A percentile compares a stretch with the other conserved stretches of the same genome.
Evolutionary conservation across 2,113 vertebrate species (phyloP).

Genomic region (Acanthisitta chloris): DNA sequence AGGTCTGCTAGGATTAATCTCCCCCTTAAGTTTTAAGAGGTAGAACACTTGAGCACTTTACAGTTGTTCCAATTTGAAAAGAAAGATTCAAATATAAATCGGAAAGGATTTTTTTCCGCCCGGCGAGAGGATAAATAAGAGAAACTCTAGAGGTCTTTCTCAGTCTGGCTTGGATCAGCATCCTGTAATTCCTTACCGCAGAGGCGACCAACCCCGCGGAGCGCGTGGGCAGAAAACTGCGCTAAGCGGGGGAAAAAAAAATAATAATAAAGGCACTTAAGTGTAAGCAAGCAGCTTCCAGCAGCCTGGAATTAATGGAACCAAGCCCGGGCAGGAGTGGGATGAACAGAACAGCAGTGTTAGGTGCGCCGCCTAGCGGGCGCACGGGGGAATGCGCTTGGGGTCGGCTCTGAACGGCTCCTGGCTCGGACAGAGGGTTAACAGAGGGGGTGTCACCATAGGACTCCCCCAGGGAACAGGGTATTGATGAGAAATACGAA

Average conservation of each 20-base stretch:
- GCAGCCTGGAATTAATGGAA: background rate
- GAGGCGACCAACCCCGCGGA: background rate
- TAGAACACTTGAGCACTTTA: background rate
- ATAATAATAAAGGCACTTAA: background rate
- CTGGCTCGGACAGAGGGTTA: background rate
- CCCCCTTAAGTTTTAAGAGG: background rate
- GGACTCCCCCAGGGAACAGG: background rate
- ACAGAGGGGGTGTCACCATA: rapidly evolving
- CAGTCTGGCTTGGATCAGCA: background rate
- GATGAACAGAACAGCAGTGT: background rate
- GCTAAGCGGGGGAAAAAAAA: rapidly evolving
- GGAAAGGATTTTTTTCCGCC: background rate
- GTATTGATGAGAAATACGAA: background rate
- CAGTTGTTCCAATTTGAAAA: background rate
- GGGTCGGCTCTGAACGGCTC: slow-evolving; percentile 42
- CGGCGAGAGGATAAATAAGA: background rate
- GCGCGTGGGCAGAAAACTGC: background rate
- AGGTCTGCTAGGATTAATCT: background rate
- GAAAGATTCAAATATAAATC: background rate
- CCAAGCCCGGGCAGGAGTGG: background rate
- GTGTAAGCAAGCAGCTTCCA: background rate
- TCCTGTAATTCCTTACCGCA: background rate
- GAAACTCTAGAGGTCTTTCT: background rate
- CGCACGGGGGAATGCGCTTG: too few relatives aligned
- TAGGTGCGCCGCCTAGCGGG: too few relatives aligned